Evolutionary conservation across 2,113 vertebrate species (phyloP).

Genomic region (Lophochroa leadbeateri): DNA sequence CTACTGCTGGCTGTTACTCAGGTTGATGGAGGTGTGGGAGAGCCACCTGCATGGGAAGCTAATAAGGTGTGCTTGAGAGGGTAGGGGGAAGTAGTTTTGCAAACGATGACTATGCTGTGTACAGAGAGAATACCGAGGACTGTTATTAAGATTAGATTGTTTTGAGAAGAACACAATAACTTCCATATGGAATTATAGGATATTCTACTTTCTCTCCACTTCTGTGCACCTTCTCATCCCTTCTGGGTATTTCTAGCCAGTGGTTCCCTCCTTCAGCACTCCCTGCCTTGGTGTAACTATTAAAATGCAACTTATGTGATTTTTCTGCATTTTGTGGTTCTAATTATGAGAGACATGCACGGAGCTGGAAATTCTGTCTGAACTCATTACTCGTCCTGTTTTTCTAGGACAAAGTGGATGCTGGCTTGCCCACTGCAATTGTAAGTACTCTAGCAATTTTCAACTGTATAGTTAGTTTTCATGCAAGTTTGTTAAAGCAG

Average conservation of each 20-base stretch:
- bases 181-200: not conserved
- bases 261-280: not conserved
- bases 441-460: slow-evolving; percentile 78
- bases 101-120: accelerated
- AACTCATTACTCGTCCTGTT: not conserved
- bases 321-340: not conserved
- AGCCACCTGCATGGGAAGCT: not conserved
- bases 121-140: not conserved
- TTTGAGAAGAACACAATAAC: not conserved
- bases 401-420: slow-evolving; percentile 94
- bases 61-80: not conserved
- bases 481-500: not conserved
- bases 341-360: not conserved
- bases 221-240: not conserved
- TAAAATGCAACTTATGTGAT: not conserved
- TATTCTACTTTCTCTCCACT: not conserved
- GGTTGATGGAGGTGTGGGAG: not conserved
- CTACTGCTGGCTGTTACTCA: not conserved
- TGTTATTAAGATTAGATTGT: not conserved
- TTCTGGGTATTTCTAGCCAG: not conserved
- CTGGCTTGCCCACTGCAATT: slow-evolving; percentile 95
- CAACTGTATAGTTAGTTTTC: not conserved
- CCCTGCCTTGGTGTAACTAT: not conserved
- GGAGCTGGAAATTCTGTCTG: not conserved
- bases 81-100: not conserved